Evolutionary conservation across 30 jellyfish, hydroid and myxozoan species (phyloP).

Genomic region (Pelagia noctiluca): DNA sequence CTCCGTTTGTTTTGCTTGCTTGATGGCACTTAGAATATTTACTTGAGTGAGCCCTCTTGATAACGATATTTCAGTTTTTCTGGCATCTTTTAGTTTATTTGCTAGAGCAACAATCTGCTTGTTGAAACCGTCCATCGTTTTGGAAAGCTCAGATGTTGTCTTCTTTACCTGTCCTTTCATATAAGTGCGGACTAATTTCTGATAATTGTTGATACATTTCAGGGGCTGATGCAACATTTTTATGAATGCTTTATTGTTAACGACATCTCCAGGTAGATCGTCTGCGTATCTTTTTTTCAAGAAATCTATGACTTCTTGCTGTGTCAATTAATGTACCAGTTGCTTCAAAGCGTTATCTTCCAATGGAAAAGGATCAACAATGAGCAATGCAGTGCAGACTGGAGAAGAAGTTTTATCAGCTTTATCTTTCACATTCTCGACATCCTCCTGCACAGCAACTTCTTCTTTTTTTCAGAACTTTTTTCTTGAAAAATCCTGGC

Average conservation of each 20-base stretch:
- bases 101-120: neutral
- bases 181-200: neutral
- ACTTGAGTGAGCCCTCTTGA: constrained; percentile 2
- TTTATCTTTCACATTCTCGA: neutral
- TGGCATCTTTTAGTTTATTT: neutral
- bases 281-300: constrained; percentile 18
- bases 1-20: neutral
- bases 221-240: constrained; percentile 3
- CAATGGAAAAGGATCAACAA: neutral
- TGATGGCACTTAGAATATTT: constrained; percentile 1
- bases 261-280: neutral
- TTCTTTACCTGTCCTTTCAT: neutral
- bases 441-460: neutral
- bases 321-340: neutral
- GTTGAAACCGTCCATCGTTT: neutral
- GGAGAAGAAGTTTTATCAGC: neutral
- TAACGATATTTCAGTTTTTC: neutral
- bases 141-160: neutral
- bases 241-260: neutral
- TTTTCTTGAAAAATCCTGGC: no score
- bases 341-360: neutral
- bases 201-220: neutral
- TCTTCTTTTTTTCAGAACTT: neutral
- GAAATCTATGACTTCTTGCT: neutral
- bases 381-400: neutral